Conservation (phyloP, 2,797 vertebrate genomes). For the Nyctalus aviator region DNA sequence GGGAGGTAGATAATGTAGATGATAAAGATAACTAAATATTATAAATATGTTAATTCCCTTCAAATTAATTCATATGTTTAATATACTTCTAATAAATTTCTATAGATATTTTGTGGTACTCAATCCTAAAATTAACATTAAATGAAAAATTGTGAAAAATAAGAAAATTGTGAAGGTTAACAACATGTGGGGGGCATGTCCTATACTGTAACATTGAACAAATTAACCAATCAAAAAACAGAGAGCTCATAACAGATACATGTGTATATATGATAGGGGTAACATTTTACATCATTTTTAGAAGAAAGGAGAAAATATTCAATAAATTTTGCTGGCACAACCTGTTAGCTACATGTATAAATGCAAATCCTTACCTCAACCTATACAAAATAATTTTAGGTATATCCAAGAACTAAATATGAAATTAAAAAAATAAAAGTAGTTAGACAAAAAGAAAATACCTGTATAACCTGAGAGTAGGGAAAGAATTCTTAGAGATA, state of each 20-base stretch:
- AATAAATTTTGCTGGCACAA: neutral
- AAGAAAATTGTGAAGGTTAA: slow-evolving; percentile 8
- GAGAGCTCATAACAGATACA: neutral
- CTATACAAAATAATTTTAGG: neutral
- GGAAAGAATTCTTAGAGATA: neutral
- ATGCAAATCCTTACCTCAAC: neutral
- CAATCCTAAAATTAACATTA: neutral
- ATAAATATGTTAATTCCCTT: neutral
- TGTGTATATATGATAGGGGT: neutral
- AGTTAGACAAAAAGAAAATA: neutral
- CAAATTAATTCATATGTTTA: neutral
- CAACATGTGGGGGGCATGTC: neutral
- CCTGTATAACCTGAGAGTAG: neutral
- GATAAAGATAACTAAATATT: neutral
- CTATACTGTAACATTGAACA: neutral
- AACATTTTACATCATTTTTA: neutral
- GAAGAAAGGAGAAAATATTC: neutral
- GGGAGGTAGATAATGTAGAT: neutral
- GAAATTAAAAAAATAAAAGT: neutral
- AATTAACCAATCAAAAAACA: neutral
- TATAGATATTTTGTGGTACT: neutral
- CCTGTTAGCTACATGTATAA: neutral
- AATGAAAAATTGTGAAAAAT: slow-evolving; percentile 34
- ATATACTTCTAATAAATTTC: neutral
- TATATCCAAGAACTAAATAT: neutral